These are phyloP conservation scores for Cheilosia grossa DNA, from an alignment of 2,888 invertebrate genomes.

Conservation along the genomic window DNA sequence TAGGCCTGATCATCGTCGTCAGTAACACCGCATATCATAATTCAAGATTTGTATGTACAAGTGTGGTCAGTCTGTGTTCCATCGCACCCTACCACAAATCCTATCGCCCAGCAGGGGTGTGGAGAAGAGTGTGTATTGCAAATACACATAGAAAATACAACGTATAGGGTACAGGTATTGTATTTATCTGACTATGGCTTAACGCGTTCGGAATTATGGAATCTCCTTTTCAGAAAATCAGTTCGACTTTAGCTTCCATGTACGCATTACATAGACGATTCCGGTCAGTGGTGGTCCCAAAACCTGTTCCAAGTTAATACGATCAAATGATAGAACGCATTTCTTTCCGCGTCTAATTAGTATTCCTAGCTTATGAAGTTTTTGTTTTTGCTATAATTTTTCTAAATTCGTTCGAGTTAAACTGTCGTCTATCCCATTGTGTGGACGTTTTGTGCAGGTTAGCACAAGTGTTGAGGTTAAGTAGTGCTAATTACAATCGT, in stretches of 20 bases:
- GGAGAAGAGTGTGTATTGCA: constrained; percentile 29
- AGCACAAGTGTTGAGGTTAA: constrained; percentile 15
- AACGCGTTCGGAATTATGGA: constrained; percentile 54
- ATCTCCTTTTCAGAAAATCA: constrained; percentile 70
- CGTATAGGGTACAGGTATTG: constrained; percentile 51
- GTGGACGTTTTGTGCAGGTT: not conserved
- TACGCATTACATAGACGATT: constrained; percentile 59
- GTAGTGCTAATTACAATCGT: not conserved
- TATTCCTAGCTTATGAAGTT: not conserved
- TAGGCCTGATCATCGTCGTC: not conserved
- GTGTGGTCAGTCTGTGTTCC: constrained; percentile 10
- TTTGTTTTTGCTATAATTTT: not conserved
- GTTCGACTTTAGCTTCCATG: constrained; percentile 70
- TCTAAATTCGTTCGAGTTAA: not conserved
- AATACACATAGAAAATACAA: constrained; percentile 47
- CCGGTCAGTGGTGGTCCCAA: constrained; percentile 15
- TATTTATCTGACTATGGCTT: constrained; percentile 56
- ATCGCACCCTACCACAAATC: constrained; percentile 20
- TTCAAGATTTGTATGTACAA: constrained; percentile 33
- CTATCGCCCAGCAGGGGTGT: not conserved
- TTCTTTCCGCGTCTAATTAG: not conserved
- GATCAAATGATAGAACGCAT: constrained; percentile 4
- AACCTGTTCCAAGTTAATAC: not conserved
- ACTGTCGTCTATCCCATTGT: not conserved
- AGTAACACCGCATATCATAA: constrained; percentile 24